Evolutionary conservation across 2,888 invertebrate species (phyloP).

Genomic region (Sarcophaga subvicina): DNA sequence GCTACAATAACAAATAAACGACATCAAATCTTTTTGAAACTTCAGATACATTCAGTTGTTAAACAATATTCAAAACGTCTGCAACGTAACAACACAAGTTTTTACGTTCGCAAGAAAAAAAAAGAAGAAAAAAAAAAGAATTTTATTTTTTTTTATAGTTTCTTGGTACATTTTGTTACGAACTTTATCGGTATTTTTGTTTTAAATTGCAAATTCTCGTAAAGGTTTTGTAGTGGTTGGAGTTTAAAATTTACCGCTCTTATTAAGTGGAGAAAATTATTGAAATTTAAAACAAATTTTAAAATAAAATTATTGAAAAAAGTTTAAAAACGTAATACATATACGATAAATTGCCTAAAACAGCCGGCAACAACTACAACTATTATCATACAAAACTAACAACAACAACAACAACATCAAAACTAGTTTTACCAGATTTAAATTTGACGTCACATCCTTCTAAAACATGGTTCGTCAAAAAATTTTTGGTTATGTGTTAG

Average conservation of each 20-base stretch:
- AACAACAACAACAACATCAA: slow-evolving; percentile 33
- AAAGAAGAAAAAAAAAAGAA: slow-evolving; percentile 21
- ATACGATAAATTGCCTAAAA: background rate
- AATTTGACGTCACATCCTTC: slow-evolving; percentile 65
- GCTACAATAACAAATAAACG: slow-evolving; percentile 32
- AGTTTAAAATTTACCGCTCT: slow-evolving; percentile 25
- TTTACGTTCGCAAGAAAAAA: slow-evolving; percentile 26
- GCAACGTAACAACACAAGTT: slow-evolving; percentile 64
- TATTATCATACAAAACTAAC: slow-evolving; percentile 12
- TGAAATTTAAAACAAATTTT: slow-evolving; percentile 1
- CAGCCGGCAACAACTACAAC: slow-evolving; percentile 16
- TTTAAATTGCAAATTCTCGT: slow-evolving; percentile 27
- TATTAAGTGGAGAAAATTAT: background rate
- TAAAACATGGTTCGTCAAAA: no score
- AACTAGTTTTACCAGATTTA: slow-evolving; percentile 65
- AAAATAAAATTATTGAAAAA: background rate
- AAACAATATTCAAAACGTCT: slow-evolving; percentile 72
- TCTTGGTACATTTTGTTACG: slow-evolving; percentile 36
- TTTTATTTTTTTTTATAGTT: slow-evolving; percentile 40
- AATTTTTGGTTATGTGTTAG: no score
- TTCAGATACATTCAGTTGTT: slow-evolving; percentile 70
- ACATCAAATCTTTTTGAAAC: background rate
- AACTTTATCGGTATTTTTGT: slow-evolving; percentile 51
- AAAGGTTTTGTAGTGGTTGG: slow-evolving; percentile 5
- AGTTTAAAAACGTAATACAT: slow-evolving; percentile 29